Conservation (phyloP, 2,888 invertebrate genomes). For the Ecliptopera silaceata region DNA sequence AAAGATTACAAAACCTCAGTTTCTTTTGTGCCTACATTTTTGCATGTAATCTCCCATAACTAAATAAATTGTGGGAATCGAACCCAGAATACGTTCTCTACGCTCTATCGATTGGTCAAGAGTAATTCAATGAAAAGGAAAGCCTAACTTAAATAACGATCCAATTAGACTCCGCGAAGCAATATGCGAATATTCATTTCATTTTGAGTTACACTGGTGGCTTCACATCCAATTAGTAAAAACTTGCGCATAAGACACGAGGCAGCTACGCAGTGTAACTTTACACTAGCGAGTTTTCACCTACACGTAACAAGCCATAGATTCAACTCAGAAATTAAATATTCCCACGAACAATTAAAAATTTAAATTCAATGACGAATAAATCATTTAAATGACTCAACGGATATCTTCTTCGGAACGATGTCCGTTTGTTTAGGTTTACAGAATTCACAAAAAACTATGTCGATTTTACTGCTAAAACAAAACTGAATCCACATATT, state of each 20-base stretch:
- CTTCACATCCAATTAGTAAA: no score
- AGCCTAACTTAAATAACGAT: neutral
- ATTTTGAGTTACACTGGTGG: no score
- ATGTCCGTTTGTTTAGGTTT: neutral
- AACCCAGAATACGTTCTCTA: neutral
- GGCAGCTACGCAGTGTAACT: no score
- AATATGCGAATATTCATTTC: no score
- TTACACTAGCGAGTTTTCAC: no score
- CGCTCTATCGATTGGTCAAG: slow-evolving; percentile 12
- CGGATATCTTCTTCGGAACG: neutral
- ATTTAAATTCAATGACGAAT: neutral
- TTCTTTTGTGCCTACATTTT: no score
- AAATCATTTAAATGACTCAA: slow-evolving; percentile 11
- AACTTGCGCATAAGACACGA: no score
- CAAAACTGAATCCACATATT: no score
- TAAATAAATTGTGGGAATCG: neutral
- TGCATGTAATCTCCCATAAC: neutral
- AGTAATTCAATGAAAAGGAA: slow-evolving; percentile 15
- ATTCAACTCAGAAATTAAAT: slow-evolving; percentile 1
- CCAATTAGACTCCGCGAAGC: neutral
- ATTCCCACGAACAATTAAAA: slow-evolving; percentile 17
- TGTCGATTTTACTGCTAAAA: no score
- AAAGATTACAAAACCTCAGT: no score
- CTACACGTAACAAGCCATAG: neutral
- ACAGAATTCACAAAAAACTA: no score